These are phyloP conservation scores for Thunnus thynnus DNA, from an alignment of 2,113 vertebrate species.

Conservation along the genomic window DNA sequence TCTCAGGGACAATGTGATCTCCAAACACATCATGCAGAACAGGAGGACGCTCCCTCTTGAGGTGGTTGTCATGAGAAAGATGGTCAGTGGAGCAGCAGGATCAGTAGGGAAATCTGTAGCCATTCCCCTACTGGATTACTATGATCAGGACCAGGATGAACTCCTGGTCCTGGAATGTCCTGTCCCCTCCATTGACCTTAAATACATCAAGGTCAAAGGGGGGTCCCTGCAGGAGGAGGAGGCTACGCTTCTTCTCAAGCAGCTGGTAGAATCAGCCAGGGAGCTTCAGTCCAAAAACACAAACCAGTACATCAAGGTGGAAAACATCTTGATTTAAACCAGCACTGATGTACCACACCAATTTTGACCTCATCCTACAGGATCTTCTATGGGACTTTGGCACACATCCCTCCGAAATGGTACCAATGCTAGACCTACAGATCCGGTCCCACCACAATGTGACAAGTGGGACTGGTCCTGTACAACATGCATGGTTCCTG, in stretches of 20 bases:
- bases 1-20: neutral
- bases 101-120: neutral
- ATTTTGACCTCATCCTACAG: slow-evolving; percentile 10
- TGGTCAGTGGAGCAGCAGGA: neutral
- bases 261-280: neutral
- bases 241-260: neutral
- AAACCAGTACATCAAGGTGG: slow-evolving; percentile 27
- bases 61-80: slow-evolving; percentile 1
- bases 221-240: neutral
- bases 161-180: slow-evolving; percentile 21
- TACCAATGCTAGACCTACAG: neutral
- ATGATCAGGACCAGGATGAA: neutral
- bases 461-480: neutral
- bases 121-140: slow-evolving; percentile 1
- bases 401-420: neutral
- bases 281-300: neutral
- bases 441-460: neutral
- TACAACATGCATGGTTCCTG: neutral
- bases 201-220: neutral
- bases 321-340: slow-evolving; percentile 26
- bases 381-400: neutral
- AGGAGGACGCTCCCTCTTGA: neutral
- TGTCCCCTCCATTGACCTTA: neutral
- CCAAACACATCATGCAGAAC: neutral
- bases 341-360: neutral